phyloP scores from a whole-genome alignment of 2,888 invertebrate species.

The Ophioninae sp. region DNA sequence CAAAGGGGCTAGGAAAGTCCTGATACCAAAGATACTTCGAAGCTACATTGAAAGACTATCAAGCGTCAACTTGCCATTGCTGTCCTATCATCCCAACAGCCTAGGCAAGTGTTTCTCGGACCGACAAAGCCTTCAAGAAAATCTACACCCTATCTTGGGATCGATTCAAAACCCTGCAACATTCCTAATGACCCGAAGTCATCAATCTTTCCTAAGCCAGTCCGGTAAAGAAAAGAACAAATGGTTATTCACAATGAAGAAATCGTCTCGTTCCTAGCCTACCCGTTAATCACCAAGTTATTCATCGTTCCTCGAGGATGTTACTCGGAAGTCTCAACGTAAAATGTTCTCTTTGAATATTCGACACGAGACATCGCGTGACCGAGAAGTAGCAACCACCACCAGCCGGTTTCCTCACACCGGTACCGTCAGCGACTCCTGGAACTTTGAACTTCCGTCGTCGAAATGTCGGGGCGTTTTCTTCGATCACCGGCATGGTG shows the following conservation, averaged over 20 bases:
- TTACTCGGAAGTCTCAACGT: slow-evolving; percentile 23
- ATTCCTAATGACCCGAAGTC: too few relatives aligned
- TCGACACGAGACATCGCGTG: slow-evolving; percentile 67
- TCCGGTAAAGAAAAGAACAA: not conserved
- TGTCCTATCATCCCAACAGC: too few relatives aligned
- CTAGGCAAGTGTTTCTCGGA: too few relatives aligned
- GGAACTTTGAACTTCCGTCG: slow-evolving; percentile 42
- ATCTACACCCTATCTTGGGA: too few relatives aligned
- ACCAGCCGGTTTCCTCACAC: not conserved
- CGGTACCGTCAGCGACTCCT: not conserved
- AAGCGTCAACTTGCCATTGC: too few relatives aligned
- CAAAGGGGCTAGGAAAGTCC: too few relatives aligned
- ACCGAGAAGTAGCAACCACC: slow-evolving; percentile 44
- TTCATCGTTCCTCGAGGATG: slow-evolving; percentile 7
- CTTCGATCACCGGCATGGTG: slow-evolving; percentile 47
- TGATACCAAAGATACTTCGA: too few relatives aligned
- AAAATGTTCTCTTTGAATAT: slow-evolving; percentile 53
- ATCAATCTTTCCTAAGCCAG: not conserved
- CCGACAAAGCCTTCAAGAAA: too few relatives aligned
- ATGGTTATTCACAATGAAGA: not conserved
- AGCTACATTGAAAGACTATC: too few relatives aligned
- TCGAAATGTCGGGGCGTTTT: slow-evolving; percentile 54
- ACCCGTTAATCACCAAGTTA: slow-evolving; percentile 12
- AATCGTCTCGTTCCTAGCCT: not conserved
- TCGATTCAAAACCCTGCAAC: too few relatives aligned